Evolutionary conservation across 2,113 vertebrate genomes (phyloP).

Genomic region (Platysteira castanea): DNA sequence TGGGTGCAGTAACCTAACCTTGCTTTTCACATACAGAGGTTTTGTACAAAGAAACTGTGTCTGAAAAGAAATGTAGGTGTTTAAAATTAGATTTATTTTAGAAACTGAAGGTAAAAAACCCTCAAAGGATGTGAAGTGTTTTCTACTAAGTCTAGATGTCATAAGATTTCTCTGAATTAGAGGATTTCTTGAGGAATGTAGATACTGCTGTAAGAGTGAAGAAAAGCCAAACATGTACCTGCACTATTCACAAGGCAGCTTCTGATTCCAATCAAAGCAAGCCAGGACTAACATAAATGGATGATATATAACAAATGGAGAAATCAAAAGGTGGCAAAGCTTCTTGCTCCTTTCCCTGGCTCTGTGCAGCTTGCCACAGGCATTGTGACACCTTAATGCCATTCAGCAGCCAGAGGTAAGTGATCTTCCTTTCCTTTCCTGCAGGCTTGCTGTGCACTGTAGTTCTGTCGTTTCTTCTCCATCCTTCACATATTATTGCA

Average conservation of each 20-base stretch:
- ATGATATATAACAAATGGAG: background rate
- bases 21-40: background rate
- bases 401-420: background rate
- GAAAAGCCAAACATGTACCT: conserved; percentile 13
- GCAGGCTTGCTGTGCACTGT: background rate
- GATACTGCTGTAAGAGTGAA: background rate
- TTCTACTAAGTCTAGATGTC: conserved; percentile 12
- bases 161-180: conserved; percentile 39
- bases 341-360: background rate
- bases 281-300: background rate
- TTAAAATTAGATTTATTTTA: conserved; percentile 41
- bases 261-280: conserved; percentile 34
- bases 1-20: background rate
- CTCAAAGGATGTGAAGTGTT: conserved; percentile 13
- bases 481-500: background rate
- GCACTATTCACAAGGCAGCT: background rate
- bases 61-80: conserved; percentile 15
- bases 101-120: background rate
- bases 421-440: background rate
- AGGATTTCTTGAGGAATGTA: background rate
- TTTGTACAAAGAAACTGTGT: background rate
- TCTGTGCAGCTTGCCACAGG: background rate
- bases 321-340: conserved; percentile 7
- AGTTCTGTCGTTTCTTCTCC: background rate
- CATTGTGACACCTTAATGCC: conserved; percentile 26